Evolutionary conservation across 1,140 invertebrate genomes (phyloP).

Genomic region (Lerema accius): DNA sequence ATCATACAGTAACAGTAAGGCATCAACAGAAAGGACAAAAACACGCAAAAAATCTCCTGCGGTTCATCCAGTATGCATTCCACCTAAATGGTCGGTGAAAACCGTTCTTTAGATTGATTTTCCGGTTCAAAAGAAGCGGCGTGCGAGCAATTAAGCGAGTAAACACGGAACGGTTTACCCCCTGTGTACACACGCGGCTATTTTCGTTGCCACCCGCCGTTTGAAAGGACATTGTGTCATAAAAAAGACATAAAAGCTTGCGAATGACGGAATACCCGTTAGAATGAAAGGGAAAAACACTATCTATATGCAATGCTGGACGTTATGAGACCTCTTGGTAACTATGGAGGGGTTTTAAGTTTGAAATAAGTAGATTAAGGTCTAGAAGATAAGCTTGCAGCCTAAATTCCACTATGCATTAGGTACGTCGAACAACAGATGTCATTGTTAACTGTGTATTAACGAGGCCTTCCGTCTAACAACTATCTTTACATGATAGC

Average conservation of each 20-base stretch:
- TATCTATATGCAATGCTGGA: no score
- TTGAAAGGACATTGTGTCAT: constrained; percentile 25
- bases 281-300: background rate
- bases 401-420: no score
- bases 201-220: constrained; percentile 18
- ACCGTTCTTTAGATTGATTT: constrained; percentile 46
- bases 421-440: no score
- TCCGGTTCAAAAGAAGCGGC: constrained; percentile 45
- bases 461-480: no score
- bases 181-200: constrained; percentile 27
- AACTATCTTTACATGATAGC: no score
- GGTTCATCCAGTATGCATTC: constrained; percentile 11
- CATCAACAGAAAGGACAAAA: background rate
- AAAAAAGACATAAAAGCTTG: constrained; percentile 12
- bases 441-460: no score
- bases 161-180: constrained; percentile 34
- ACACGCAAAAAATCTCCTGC: background rate
- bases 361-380: no score
- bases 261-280: background rate
- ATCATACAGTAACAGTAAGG: no score
- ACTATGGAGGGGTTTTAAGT: no score
- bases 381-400: no score
- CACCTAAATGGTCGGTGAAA: constrained; percentile 37
- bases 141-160: constrained; percentile 46
- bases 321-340: no score